These are phyloP conservation scores for Syrrhaptes paradoxus DNA, from an alignment of 2,113 vertebrate genomes.

Conservation along the genomic window DNA sequence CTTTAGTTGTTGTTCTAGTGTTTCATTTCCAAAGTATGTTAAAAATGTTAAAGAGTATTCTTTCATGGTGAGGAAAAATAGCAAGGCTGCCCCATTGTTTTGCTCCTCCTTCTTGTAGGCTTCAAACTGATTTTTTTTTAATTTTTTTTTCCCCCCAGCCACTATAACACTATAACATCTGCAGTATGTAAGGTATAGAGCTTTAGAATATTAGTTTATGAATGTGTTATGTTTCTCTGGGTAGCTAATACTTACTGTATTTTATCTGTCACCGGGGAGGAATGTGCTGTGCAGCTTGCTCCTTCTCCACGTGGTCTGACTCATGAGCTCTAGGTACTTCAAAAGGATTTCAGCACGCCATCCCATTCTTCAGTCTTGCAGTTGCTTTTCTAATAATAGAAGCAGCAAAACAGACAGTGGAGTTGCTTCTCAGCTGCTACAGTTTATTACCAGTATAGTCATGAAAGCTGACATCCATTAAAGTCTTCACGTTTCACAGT, in stretches of 20 bases:
- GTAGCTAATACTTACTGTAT: conserved; percentile 22
- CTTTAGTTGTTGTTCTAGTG: background rate
- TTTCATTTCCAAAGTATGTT: background rate
- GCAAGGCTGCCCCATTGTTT: background rate
- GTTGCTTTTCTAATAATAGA: conserved; percentile 51
- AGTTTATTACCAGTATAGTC: background rate
- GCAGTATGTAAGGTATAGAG: background rate
- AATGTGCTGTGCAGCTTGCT: conserved; percentile 2
- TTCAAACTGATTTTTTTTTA: background rate
- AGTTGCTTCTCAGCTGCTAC: background rate
- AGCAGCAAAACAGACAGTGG: background rate
- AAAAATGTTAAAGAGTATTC: background rate
- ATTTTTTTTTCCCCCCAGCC: background rate
- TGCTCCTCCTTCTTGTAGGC: background rate
- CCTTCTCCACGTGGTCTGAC: background rate
- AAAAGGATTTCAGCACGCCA: background rate
- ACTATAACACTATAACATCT: background rate
- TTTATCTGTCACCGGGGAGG: conserved; percentile 12
- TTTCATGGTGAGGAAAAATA: background rate
- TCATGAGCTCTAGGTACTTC: background rate
- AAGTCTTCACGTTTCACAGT: background rate
- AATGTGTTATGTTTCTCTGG: background rate
- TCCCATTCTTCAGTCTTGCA: conserved; percentile 29
- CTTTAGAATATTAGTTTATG: background rate
- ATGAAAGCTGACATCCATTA: background rate